Evolutionary conservation across 2,113 vertebrate genomes (phyloP).

Genomic region (Pogona vitticeps): DNA sequence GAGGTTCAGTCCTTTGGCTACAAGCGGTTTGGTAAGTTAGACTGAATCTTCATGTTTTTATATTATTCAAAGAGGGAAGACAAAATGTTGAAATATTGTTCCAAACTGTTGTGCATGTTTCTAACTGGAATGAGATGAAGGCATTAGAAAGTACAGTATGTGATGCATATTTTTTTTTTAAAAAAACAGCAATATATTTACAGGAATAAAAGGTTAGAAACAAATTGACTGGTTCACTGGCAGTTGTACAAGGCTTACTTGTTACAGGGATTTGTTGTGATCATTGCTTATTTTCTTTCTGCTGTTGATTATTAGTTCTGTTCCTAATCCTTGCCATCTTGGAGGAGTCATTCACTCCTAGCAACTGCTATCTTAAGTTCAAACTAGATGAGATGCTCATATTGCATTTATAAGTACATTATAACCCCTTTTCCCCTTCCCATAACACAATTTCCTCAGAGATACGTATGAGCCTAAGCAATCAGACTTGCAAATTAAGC

Average conservation of each 20-base stretch:
- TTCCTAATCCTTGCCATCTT: background rate
- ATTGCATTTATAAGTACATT: no score
- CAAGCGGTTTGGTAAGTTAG: conserved; percentile 96
- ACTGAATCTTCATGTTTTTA: background rate
- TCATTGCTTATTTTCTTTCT: background rate
- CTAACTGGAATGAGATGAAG: background rate
- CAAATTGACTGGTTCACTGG: background rate
- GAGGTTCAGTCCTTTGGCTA: conserved; percentile 99
- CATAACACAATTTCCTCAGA: no score
- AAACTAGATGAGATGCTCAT: no score
- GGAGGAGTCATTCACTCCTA: background rate
- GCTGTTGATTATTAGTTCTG: background rate
- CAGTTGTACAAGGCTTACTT: background rate
- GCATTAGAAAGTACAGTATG: background rate
- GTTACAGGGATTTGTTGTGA: background rate
- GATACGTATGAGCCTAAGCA: no score
- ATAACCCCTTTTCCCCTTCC: no score
- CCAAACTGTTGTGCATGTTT: background rate
- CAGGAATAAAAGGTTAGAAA: accelerated
- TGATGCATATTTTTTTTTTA: no score
- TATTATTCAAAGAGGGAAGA: background rate
- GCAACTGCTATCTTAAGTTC: background rate
- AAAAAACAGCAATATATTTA: background rate
- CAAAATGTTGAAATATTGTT: background rate
- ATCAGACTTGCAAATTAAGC: no score